Base-by-base conservation (phyloP, 1,140 invertebrate genomes). In the Hyles euphorbiae region DNA sequence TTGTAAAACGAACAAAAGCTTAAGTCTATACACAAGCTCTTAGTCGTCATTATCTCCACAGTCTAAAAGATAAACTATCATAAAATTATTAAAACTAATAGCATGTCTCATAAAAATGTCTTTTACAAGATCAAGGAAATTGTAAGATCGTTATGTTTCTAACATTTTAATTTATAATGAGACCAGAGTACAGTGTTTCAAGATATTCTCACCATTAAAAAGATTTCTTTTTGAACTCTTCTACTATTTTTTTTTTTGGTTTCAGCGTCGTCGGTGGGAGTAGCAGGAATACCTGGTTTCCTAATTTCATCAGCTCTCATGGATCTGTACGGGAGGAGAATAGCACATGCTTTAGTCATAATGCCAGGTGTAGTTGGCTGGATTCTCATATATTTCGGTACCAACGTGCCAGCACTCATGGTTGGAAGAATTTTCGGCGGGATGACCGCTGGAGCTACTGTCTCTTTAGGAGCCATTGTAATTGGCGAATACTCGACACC, bases 211-310 rank as follows among this genome's bases (percentile, higher is more conserved):
- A 22, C 22, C n/a, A n/a, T n/a, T n/a, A n/a, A n/a, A n/a, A n/a
- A 36, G 3, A 40, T n/a, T 10, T 48, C 5, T 48, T n/a, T 48
- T 48, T 5, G n/a, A 48, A 5, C 3, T 1, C 46, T 11, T 2
- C 1, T 2, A 48, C 10, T 10, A n/a, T n/a, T 22, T 12, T 52
- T 33, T 10, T 34, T 60, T 60, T 56, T 22, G 9, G 34, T 81
- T 81, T 50, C 72, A 86, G 83, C 75, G 12, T 83, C 83, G 5
- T 71, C 65, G 5, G 61, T 76, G 3, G 81, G 81, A n/a, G 33
- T 78, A 4, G 60, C 76, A 5, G 64, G 73, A 0, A 74, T 83
- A 1, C 76, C 71, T 1, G 83, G 81, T 0, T 83, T 81, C 46
- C 12, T 83, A 0, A 34, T 75, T 5, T 83, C 81, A 5, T 74